Percentiles rank a stretch among this genome's conserved stretches.
Conservation (phyloP, 2,888 invertebrate genomes). For the Eurytoma californica region DNA sequence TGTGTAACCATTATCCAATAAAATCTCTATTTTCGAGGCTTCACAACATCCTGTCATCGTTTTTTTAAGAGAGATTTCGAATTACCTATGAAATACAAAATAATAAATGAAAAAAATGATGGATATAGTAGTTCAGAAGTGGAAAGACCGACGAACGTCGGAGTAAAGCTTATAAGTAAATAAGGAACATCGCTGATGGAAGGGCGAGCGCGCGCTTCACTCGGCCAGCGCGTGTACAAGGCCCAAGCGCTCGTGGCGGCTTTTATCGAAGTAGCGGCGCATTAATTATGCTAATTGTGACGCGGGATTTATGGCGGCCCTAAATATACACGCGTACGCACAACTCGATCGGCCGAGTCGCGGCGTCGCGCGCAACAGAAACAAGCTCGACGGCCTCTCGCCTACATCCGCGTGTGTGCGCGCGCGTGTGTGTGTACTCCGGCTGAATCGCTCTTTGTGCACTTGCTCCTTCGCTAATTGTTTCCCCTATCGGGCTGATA, state of each 20-base stretch:
- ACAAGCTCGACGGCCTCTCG: constrained; percentile 16
- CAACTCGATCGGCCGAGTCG: constrained; percentile 33
- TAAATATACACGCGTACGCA: constrained; percentile 21
- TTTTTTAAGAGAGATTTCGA: too few species aligned
- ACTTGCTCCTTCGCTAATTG: not conserved
- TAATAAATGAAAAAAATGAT: too few species aligned
- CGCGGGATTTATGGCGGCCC: constrained; percentile 57
- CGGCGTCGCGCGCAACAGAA: constrained; percentile 8
- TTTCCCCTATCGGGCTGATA: too few species aligned
- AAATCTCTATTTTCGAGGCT: too few species aligned
- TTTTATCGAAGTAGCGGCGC: constrained; percentile 55
- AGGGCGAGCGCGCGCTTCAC: not conserved
- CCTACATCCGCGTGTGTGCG: too few species aligned
- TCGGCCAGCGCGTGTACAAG: not conserved
- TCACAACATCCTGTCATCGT: too few species aligned
- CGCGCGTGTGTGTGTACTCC: not conserved
- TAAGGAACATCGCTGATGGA: not conserved
- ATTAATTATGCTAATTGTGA: constrained; percentile 67
- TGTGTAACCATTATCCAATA: too few species aligned
- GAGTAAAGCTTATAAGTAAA: not conserved
- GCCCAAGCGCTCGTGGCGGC: not conserved
- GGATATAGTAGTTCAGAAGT: not conserved
- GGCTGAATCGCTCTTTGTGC: not conserved
- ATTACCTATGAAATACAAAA: too few species aligned
- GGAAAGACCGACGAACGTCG: not conserved